Percentiles rank a stretch among this genome's conserved stretches.
phyloP scores from a whole-genome alignment of 2,113 vertebrate genomes.

The Xiphophorus hellerii region DNA sequence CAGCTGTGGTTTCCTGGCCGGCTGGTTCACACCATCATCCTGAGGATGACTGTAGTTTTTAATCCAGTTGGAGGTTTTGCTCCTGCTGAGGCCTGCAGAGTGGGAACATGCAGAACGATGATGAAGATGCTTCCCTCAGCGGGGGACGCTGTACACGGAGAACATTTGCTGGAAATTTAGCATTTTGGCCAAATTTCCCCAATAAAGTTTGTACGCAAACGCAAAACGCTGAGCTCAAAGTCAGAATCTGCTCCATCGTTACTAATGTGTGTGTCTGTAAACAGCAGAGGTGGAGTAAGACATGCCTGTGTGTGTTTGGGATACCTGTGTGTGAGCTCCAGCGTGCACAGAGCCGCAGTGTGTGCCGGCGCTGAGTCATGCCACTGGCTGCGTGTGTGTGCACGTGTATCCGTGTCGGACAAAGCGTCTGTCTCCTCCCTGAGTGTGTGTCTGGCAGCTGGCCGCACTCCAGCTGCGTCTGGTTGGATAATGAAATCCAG shows the following conservation, averaged over 20 bases:
- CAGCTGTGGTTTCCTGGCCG: too few relatives aligned
- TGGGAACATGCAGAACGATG: not conserved
- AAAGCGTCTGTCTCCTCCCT: constrained; percentile 37
- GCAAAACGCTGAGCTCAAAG: not conserved
- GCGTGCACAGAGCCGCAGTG: constrained; percentile 3
- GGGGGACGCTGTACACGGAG: too few relatives aligned
- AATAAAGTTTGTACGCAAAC: not conserved
- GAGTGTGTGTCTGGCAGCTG: constrained; percentile 75
- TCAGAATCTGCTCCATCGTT: not conserved
- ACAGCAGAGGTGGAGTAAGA: not conserved
- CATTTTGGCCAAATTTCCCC: not conserved
- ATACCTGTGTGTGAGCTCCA: not conserved
- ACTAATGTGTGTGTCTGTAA: too few relatives aligned
- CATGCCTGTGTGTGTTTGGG: not conserved
- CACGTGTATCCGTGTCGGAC: constrained; percentile 53
- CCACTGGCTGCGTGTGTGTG: constrained; percentile 40
- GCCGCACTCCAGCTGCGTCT: constrained; percentile 80
- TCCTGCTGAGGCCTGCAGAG: too few relatives aligned
- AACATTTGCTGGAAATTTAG: not conserved
- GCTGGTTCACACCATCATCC: not conserved
- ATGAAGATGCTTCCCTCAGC: not conserved
- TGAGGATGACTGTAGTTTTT: not conserved
- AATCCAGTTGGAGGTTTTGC: not conserved
- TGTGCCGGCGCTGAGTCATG: constrained; percentile 30
- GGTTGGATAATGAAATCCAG: constrained; percentile 83